Conservation (phyloP, 2,113 vertebrate species). For the Tupaia chinensis region DNA sequence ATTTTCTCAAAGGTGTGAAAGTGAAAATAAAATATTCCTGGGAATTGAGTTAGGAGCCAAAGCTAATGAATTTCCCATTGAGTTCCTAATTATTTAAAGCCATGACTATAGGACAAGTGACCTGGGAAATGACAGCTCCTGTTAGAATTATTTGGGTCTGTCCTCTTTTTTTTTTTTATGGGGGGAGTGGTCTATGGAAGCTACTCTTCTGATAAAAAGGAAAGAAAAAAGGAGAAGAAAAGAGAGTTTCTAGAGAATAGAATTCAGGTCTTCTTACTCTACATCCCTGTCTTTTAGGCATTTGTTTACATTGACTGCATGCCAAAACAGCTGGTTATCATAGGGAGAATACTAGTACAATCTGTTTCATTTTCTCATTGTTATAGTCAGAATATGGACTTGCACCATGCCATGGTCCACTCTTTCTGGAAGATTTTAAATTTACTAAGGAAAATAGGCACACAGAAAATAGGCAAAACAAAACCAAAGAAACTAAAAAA, state of each 20-base stretch:
- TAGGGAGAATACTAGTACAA: not conserved
- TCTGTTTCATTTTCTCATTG: not conserved
- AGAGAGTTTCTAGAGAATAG: not conserved
- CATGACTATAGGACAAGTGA: not conserved
- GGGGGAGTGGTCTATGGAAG: not conserved
- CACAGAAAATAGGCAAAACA: not conserved
- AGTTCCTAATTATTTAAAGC: slow-evolving; percentile 58
- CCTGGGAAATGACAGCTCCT: not conserved
- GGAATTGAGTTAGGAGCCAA: slow-evolving; percentile 60
- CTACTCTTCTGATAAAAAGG: not conserved
- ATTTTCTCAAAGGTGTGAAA: slow-evolving; percentile 72
- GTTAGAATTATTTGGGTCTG: not conserved
- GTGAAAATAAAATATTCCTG: slow-evolving; percentile 73
- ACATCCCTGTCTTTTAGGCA: not conserved
- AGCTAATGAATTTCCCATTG: slow-evolving; percentile 75
- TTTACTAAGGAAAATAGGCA: not conserved
- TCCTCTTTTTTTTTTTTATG: not conserved
- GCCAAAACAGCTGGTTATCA: not conserved
- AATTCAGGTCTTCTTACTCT: not conserved
- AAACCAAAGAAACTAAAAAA: not conserved
- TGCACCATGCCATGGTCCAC: not conserved
- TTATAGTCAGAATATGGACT: not conserved
- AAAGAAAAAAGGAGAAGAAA: not conserved
- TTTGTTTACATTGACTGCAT: not conserved
- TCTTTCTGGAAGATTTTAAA: not conserved